Conservation (phyloP, 2,113 vertebrate species). For the Nothocercus nigrocapillus region DNA sequence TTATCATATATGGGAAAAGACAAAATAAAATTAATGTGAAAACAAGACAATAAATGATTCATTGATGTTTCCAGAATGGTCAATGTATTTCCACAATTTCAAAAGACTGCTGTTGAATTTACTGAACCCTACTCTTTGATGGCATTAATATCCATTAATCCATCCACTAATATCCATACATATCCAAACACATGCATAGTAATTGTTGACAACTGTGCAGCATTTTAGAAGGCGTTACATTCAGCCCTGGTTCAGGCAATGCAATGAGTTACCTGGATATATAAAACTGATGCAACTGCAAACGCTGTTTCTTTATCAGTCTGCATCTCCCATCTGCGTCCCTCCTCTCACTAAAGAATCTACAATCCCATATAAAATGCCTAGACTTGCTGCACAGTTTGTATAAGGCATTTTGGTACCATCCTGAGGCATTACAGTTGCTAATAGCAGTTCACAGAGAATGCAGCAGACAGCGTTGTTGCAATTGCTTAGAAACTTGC, state of each 20-base stretch:
- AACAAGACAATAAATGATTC: neutral
- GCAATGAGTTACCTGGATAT: neutral
- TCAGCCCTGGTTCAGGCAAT: neutral
- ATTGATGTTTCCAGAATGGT: neutral
- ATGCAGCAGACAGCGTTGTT: neutral
- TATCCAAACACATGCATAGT: neutral
- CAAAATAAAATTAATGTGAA: neutral
- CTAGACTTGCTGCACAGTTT: rapidly evolving
- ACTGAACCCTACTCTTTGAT: neutral
- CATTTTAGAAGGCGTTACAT: neutral
- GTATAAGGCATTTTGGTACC: neutral
- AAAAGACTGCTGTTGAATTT: neutral
- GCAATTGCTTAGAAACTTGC: neutral
- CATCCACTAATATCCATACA: neutral
- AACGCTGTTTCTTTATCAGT: neutral
- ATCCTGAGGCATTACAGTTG: neutral
- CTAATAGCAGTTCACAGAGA: neutral
- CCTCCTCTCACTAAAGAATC: neutral
- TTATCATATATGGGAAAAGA: neutral
- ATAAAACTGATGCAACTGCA: neutral
- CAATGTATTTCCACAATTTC: neutral
- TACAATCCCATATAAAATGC: neutral
- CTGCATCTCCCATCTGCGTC: neutral
- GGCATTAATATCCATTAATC: neutral
- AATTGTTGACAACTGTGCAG: neutral